phyloP scores from a whole-genome alignment of 2,797 vertebrate genomes.

The Caiman crocodilus region DNA sequence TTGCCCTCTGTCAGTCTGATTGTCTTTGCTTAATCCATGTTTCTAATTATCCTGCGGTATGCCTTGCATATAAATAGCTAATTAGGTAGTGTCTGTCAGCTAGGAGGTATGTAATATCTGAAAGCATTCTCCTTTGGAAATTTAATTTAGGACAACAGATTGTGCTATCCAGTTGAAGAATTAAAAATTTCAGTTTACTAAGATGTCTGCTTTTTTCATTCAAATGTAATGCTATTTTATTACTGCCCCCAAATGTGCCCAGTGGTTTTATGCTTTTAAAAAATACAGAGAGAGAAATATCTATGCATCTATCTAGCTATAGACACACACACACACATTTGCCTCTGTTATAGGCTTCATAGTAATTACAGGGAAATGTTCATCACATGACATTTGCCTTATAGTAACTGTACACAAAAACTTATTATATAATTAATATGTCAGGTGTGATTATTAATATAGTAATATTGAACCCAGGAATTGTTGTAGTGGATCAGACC shows the following conservation, averaged over 20 bases:
- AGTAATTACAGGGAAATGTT: conserved; percentile 52
- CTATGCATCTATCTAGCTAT: no score
- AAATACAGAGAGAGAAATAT: not conserved
- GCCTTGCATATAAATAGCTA: conserved; percentile 87
- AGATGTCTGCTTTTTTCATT: conserved; percentile 74
- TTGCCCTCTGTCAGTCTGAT: conserved; percentile 82
- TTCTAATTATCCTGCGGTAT: conserved; percentile 84
- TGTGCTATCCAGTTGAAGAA: conserved; percentile 78
- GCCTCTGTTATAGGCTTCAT: not conserved
- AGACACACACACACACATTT: no score
- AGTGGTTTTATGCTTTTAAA: conserved; percentile 28
- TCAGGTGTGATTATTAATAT: not conserved
- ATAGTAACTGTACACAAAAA: not conserved
- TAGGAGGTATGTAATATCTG: conserved; percentile 81
- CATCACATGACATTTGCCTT: not conserved
- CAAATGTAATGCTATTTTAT: conserved; percentile 47
- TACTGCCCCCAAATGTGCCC: conserved; percentile 43
- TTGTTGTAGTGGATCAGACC: fast-evolving
- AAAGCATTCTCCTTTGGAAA: conserved; percentile 80
- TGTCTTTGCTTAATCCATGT: conserved; percentile 84
- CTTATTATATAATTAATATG: not conserved
- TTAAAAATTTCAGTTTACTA: conserved; percentile 72
- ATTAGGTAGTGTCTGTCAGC: conserved; percentile 84
- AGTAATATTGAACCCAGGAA: not conserved
- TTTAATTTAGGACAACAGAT: conserved; percentile 82